Evolutionary conservation across 2,113 vertebrate species (phyloP).

Genomic region (Polypterus senegalus): DNA sequence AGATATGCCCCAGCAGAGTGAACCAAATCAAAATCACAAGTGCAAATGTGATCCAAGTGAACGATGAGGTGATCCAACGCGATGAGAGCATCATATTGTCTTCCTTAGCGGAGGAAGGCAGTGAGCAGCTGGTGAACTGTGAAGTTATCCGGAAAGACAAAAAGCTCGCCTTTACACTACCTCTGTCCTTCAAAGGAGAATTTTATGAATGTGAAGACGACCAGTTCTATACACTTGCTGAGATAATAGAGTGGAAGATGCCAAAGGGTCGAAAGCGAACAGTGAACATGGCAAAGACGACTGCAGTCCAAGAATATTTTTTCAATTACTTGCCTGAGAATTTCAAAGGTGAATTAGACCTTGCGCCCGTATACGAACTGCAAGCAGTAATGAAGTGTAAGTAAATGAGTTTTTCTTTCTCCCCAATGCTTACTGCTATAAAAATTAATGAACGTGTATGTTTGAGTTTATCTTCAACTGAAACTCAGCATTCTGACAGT

Average conservation of each 20-base stretch:
- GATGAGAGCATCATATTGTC: slow-evolving; percentile 45
- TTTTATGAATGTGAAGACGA: slow-evolving; percentile 68
- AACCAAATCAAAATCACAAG: slow-evolving; percentile 53
- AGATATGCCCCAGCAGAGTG: slow-evolving; percentile 42
- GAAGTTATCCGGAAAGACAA: slow-evolving; percentile 34
- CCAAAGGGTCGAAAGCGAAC: slow-evolving; percentile 48
- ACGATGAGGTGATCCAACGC: slow-evolving; percentile 32
- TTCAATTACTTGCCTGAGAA: slow-evolving; percentile 39
- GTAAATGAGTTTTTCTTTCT: slow-evolving; percentile 26
- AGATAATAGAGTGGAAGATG: slow-evolving; percentile 68
- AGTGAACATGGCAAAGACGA: slow-evolving; percentile 45
- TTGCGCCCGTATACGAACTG: slow-evolving; percentile 64
- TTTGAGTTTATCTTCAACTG: too few relatives aligned
- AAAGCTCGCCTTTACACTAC: slow-evolving; percentile 40
- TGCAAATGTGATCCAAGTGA: slow-evolving; percentile 33
- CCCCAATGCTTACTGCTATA: too few relatives aligned
- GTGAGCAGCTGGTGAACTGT: slow-evolving; percentile 39
- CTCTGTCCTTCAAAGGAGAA: slow-evolving; percentile 49
- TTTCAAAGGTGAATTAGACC: slow-evolving; percentile 44
- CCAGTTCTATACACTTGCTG: slow-evolving; percentile 63
- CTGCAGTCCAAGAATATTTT: slow-evolving; percentile 24
- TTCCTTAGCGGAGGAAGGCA: slow-evolving; percentile 35
- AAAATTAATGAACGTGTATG: too few relatives aligned
- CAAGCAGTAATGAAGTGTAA: slow-evolving; percentile 68
- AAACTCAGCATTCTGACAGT: too few relatives aligned